These are phyloP conservation scores for Nycticryphes semicollaris DNA, from an alignment of 2,113 vertebrate genomes.

Conservation along the genomic window DNA sequence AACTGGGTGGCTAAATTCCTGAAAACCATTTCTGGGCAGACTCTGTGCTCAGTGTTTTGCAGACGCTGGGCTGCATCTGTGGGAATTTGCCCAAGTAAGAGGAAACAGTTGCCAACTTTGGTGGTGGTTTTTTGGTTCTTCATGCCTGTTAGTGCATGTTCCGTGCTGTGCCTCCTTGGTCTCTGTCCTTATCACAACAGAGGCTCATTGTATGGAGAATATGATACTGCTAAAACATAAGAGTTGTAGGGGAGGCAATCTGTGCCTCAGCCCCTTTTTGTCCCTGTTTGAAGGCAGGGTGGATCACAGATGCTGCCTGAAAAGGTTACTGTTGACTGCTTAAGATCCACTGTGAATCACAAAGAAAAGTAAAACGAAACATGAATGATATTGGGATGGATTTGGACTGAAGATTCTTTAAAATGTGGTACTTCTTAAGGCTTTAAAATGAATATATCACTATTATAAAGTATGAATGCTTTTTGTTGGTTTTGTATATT, in stretches of 20 bases:
- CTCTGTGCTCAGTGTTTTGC: not conserved
- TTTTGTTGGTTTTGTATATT: not conserved
- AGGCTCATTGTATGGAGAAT: not conserved
- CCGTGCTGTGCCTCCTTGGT: not conserved
- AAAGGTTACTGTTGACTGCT: not conserved
- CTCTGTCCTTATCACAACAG: not conserved
- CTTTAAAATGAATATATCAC: not conserved
- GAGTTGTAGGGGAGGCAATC: too few relatives aligned
- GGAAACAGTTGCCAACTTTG: not conserved
- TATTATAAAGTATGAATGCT: not conserved
- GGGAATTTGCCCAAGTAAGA: not conserved
- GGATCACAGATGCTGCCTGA: accelerated
- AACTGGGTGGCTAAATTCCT: not conserved
- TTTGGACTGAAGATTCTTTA: not conserved
- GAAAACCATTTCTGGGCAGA: not conserved
- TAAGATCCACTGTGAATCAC: not conserved
- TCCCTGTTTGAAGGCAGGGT: not conserved
- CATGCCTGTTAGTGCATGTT: accelerated
- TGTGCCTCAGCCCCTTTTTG: too few relatives aligned
- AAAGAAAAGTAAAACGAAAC: not conserved
- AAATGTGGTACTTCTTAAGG: not conserved
- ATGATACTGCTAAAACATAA: not conserved
- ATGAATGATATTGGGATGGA: not conserved
- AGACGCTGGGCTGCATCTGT: not conserved
- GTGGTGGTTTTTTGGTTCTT: not conserved